Base-by-base conservation (phyloP, 1,140 invertebrate genomes). In the Drosophila simulans region DNA sequence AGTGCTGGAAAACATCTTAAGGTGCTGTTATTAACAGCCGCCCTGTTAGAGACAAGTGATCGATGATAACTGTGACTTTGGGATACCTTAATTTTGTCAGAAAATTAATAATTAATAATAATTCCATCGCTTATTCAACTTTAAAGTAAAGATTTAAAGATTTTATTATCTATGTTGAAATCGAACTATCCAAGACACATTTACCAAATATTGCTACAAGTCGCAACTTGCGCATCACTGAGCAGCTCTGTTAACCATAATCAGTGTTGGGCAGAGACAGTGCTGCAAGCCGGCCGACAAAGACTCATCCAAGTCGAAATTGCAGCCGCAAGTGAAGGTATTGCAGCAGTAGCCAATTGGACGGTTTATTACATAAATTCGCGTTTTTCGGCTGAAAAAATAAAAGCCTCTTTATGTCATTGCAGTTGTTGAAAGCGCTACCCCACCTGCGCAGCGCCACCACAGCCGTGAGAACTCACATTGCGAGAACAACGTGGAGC, bases 331-430 rank as follows among this genome's bases (percentile, higher is more conserved):
- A 64, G 76, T 77, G 31, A 80, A 89, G 84, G 85, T 89, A 89
- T 81, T 71, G 62, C 63, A 68, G 46, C 54, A 62, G 68, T 48
- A 4, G 12, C 42, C 56, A 48, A 27, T 17, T 52, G 60, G 52
- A 53, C 20, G 45, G 68, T 42, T 77, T 89, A 89, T 89, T 89
- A 89, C 51, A 84, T 89, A 89, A 89, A 89, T 77, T 77, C 27
- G 17, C 20, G 45, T 25, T 25, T 53, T 66, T 27, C 54, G 49
- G 8, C 25, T 13, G 10, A 20, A 25, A 43, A 54, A 72, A 65
- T 68, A 72, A 72, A 74, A 40, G 10, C 55, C 53, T 12, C 52
- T 77, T 42, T 80, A 88, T 88, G 83, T 88, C 79, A 68, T 83
- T 88, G n/a, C 83, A 88, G 83, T 55, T 88, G 31, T 73, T 88